Conservation (phyloP, 2,797 vertebrate species). For the Rhinatrema bivittatum region DNA sequence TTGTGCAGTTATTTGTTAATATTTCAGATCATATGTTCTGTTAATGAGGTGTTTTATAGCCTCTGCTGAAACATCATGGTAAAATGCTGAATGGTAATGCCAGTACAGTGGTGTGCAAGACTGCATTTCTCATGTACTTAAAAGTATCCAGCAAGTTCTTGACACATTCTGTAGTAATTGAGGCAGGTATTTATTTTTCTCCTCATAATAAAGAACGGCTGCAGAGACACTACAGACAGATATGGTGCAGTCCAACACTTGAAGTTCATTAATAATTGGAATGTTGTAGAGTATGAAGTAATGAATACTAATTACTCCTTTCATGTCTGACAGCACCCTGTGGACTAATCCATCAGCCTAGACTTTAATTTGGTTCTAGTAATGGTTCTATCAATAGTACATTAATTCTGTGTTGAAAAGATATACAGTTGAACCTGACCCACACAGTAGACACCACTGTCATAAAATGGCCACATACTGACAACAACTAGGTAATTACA, state of each 20-base stretch:
- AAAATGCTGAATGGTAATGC: too few relatives aligned
- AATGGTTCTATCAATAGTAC: slow-evolving; percentile 99
- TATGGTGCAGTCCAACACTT: slow-evolving; percentile 80
- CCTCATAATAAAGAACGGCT: slow-evolving; percentile 78
- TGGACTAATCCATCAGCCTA: slow-evolving; percentile 95
- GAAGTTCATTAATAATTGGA: slow-evolving; percentile 99
- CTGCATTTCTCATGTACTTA: too few relatives aligned
- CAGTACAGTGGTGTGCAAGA: too few relatives aligned
- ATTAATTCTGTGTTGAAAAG: slow-evolving; percentile 99
- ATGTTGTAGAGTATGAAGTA: slow-evolving; percentile 98
- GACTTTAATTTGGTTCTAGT: slow-evolving; percentile 99
- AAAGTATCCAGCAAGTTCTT: too few relatives aligned
- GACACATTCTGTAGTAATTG: too few relatives aligned
- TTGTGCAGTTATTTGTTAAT: too few relatives aligned
- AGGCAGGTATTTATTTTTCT: slow-evolving; percentile 67
- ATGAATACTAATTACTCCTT: slow-evolving; percentile 99
- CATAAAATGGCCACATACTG: slow-evolving; percentile 80
- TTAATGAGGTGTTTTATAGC: too few relatives aligned
- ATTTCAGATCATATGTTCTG: too few relatives aligned
- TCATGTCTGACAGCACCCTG: slow-evolving; percentile 92
- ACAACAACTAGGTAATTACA: slow-evolving; percentile 87
- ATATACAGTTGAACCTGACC: slow-evolving; percentile 95
- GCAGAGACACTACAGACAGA: slow-evolving; percentile 82
- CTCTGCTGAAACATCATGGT: too few relatives aligned
- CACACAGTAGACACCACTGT: slow-evolving; percentile 69